Conservation (phyloP, 2,113 vertebrate species). For the Leucopsar rothschildi region DNA sequence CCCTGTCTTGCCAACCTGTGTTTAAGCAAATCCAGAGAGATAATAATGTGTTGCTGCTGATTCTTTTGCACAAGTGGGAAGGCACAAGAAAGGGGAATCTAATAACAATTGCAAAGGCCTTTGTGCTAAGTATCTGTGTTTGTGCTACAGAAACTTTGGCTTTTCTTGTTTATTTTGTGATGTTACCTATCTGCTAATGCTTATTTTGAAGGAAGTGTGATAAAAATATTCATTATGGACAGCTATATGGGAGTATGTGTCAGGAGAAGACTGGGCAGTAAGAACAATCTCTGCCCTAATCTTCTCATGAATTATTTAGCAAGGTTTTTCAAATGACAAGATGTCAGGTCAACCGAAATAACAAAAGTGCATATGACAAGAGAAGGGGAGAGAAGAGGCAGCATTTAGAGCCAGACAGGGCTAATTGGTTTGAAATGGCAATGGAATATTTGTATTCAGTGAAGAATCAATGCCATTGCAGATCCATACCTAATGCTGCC, state of each 20-base stretch:
- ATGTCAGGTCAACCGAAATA: neutral
- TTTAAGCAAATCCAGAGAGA: neutral
- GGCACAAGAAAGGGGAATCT: neutral
- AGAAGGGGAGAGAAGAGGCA: neutral
- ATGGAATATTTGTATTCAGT: neutral
- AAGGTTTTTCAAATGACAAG: neutral
- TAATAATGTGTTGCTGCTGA: neutral
- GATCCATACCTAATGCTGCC: neutral
- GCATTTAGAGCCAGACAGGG: neutral
- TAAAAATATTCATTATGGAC: neutral
- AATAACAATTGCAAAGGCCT: neutral
- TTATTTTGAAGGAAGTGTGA: neutral
- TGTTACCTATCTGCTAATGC: neutral
- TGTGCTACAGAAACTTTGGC: neutral
- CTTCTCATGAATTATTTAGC: neutral
- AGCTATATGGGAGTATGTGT: neutral
- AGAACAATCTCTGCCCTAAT: neutral
- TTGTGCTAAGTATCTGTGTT: neutral
- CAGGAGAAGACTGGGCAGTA: neutral
- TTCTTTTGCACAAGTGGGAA: neutral
- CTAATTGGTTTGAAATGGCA: neutral
- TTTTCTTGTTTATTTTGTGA: neutral
- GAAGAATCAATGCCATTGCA: neutral
- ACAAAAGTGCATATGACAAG: neutral
- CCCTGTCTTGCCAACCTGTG: neutral